Conservation (phyloP, 2,888 invertebrate species). For the Scaptomyza flava region DNA sequence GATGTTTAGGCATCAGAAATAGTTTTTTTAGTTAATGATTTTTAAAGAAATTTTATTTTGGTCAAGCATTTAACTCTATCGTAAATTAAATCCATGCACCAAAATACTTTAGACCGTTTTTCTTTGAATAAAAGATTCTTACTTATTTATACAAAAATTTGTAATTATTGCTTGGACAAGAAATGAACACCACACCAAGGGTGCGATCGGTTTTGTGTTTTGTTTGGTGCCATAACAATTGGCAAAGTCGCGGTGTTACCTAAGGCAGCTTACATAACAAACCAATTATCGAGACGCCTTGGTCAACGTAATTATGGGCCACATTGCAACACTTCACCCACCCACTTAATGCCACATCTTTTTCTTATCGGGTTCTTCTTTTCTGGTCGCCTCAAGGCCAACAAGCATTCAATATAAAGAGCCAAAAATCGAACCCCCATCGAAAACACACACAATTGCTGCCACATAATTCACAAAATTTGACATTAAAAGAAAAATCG, state of each 20-base stretch:
- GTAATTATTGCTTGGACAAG: background rate
- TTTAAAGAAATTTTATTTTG: too few relatives aligned
- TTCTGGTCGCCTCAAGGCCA: conserved; percentile 23
- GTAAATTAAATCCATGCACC: too few relatives aligned
- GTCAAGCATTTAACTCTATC: too few relatives aligned
- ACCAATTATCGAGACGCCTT: conserved; percentile 64
- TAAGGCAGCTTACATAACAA: conserved; percentile 63
- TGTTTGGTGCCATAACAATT: conserved; percentile 23
- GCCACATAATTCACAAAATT: conserved; percentile 74
- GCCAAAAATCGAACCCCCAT: conserved; percentile 49
- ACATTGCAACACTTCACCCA: conserved; percentile 42
- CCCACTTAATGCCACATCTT: background rate
- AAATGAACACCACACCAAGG: too few relatives aligned
- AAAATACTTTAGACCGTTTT: too few relatives aligned
- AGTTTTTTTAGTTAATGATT: too few relatives aligned
- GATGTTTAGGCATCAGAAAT: too few relatives aligned
- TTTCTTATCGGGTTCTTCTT: background rate
- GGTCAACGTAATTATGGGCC: conserved; percentile 69
- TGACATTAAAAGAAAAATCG: conserved; percentile 69
- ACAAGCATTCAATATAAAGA: conserved; percentile 46
- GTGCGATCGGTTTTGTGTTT: conserved; percentile 1
- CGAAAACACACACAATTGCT: conserved; percentile 54
- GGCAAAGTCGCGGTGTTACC: conserved; percentile 42
- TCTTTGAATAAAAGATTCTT: too few relatives aligned
- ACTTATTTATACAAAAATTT: background rate